Conservation (phyloP, 2,888 invertebrate species). For the Dicroscelio sp. region DNA sequence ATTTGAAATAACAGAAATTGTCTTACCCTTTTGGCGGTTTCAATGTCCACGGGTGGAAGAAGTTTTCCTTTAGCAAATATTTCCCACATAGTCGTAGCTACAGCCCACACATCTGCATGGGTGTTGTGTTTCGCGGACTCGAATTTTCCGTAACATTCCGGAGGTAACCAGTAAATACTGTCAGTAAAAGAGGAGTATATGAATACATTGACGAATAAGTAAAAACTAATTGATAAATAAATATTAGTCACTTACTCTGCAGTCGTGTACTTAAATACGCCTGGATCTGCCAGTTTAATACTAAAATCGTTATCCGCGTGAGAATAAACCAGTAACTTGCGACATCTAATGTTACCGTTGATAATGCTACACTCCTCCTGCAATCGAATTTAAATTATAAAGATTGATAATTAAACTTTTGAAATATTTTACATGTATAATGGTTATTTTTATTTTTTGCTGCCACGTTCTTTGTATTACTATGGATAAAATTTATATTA, state of each 20-base stretch:
- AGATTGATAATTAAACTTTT: not conserved
- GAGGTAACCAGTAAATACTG: conserved; percentile 98
- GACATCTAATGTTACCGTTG: conserved; percentile 97
- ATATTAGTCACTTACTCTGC: no score
- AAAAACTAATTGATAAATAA: no score
- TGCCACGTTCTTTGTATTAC: no score
- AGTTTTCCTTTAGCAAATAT: conserved; percentile 96
- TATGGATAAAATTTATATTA: no score
- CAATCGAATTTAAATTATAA: conserved; percentile 14
- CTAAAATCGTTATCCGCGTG: conserved; percentile 94
- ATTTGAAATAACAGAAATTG: conserved; percentile 67
- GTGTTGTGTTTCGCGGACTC: conserved; percentile 94
- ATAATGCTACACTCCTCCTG: conserved; percentile 95
- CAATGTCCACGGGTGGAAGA: conserved; percentile 90
- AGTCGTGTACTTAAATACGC: conserved; percentile 92
- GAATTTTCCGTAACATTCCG: conserved; percentile 95
- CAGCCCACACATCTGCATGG: conserved; percentile 97
- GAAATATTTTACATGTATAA: not conserved
- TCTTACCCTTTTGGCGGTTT: conserved; percentile 91
- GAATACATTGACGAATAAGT: no score
- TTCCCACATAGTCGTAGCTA: conserved; percentile 98
- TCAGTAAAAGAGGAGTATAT: conserved; percentile 63
- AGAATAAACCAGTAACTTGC: conserved; percentile 95
- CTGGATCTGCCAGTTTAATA: conserved; percentile 97
- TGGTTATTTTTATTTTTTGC: no score